A percentile compares a stretch with the other conserved stretches of the same genome.
Conservation (phyloP, 30 jellyfish, hydroid and myxozoan genomes). For the Clytia hemisphaerica region DNA sequence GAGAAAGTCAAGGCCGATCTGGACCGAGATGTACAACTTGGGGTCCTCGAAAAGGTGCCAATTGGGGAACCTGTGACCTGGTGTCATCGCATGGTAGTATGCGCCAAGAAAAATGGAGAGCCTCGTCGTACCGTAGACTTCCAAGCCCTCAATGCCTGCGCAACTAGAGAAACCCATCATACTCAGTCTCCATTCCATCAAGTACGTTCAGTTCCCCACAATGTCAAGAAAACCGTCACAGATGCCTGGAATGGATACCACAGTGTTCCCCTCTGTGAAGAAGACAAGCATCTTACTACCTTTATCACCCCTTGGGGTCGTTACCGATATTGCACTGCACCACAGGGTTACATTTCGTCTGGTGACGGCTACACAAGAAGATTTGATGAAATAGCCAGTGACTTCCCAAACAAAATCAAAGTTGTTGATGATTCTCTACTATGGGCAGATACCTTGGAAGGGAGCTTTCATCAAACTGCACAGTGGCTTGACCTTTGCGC, state of each 20-base stretch:
- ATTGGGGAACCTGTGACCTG: slow-evolving; percentile 37
- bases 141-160: slow-evolving; percentile 17
- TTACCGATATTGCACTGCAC: no score
- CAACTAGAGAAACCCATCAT: slow-evolving; percentile 39
- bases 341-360: slow-evolving; percentile 9
- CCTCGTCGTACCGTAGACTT: slow-evolving; percentile 52
- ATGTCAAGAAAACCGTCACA: no score
- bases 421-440: slow-evolving; percentile 2
- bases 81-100: slow-evolving; percentile 36
- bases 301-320: slow-evolving; percentile 11
- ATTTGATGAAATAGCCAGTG: slow-evolving; percentile 9
- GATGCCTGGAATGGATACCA: no score
- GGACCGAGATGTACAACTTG: slow-evolving; percentile 31
- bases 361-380: slow-evolving; percentile 37
- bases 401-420: background rate
- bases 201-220: no score
- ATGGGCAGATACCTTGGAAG: background rate
- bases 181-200: slow-evolving; percentile 52
- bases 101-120: slow-evolving; percentile 9
- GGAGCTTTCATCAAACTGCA: background rate
- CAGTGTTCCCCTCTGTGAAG: slow-evolving; percentile 8
- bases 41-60: slow-evolving; percentile 38
- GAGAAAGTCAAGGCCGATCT: slow-evolving; percentile 50
- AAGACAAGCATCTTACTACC: background rate
- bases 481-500: slow-evolving; percentile 9